Conservation (phyloP, 2,797 vertebrate species). For the Xerus rutilus region DNA sequence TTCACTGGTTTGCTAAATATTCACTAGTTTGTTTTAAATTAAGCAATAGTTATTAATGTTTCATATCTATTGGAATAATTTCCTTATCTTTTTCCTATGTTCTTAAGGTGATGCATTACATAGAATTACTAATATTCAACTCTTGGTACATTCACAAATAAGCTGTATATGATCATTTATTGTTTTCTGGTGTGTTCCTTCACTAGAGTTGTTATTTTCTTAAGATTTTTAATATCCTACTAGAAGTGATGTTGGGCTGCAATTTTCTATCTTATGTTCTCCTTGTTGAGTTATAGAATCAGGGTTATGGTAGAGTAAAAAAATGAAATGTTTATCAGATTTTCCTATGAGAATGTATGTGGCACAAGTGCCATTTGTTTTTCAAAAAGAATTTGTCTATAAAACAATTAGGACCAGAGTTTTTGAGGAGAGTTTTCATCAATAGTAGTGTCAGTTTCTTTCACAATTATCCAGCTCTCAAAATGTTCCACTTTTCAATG, state of each 20-base stretch:
- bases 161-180: not conserved
- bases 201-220: not conserved
- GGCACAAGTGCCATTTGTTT: not conserved
- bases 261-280: conserved; percentile 5
- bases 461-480: not conserved
- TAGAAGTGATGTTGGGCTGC: not conserved
- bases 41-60: not conserved
- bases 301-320: not conserved
- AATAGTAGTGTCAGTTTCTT: not conserved
- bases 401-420: not conserved
- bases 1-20: not conserved
- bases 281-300: not conserved
- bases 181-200: not conserved
- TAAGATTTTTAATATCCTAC: not conserved
- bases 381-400: not conserved
- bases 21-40: not conserved
- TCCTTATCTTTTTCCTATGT: not conserved
- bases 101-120: not conserved
- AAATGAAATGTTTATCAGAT: not conserved
- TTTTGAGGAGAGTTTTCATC: not conserved
- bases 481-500: not conserved
- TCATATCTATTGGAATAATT: conserved; percentile 45
- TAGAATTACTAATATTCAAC: conserved; percentile 21
- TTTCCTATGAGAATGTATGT: not conserved
- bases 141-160: not conserved